A percentile compares a stretch with the other conserved stretches of the same genome.
These are phyloP conservation scores for Carapus acus DNA, from an alignment of 2,797 vertebrate species.

Conservation along the genomic window DNA sequence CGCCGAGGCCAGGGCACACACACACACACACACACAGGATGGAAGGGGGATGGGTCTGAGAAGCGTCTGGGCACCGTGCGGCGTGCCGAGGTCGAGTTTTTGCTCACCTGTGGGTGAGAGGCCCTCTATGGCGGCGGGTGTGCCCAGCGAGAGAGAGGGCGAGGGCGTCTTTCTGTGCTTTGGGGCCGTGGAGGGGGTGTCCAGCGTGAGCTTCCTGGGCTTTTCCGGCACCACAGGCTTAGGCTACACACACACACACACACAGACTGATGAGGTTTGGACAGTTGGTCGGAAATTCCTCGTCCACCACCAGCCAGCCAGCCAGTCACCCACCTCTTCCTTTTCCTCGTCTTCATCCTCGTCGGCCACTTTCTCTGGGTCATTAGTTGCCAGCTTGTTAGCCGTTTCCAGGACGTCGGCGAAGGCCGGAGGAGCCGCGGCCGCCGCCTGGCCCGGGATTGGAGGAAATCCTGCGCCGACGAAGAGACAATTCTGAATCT, in stretches of 20 bases:
- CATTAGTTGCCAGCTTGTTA: conserved; percentile 72
- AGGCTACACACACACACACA: conserved; percentile 10
- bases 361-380: conserved; percentile 61
- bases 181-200: conserved; percentile 38
- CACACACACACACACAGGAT: no score
- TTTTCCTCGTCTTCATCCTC: conserved; percentile 70
- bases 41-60: not conserved
- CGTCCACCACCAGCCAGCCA: no score
- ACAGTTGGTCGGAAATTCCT: no score
- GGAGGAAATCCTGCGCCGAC: conserved; percentile 85
- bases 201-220: conserved; percentile 56
- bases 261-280: no score
- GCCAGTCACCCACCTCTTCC: conserved; percentile 50
- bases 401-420: conserved; percentile 80
- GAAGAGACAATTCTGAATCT: not conserved
- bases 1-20: not conserved
- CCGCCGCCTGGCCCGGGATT: conserved; percentile 81
- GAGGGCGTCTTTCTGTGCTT: conserved; percentile 42
- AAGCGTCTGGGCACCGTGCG: no score
- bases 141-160: conserved; percentile 62
- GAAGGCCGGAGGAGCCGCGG: conserved; percentile 68
- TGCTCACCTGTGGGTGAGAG: conserved; percentile 59
- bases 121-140: conserved; percentile 34
- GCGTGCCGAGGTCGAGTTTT: no score
- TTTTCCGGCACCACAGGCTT: conserved; percentile 45